A percentile compares a stretch with the other conserved stretches of the same genome.
phyloP scores from a whole-genome alignment of 92 coral and sea anemone species.

The Epizoanthus scotinus region DNA sequence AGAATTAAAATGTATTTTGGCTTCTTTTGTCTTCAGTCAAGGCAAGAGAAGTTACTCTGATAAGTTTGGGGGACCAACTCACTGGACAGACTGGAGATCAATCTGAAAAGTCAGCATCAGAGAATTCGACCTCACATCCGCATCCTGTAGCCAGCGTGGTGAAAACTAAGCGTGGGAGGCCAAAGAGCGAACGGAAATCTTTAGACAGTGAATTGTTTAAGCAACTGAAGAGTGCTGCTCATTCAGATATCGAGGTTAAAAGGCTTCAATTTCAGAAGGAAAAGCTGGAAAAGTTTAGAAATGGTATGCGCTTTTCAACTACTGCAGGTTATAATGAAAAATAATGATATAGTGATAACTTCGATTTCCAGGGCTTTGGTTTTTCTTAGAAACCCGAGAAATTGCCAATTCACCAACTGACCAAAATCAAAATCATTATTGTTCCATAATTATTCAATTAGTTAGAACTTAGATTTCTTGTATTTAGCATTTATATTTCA shows the following conservation, averaged over 20 bases:
- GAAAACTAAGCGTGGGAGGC: conserved; percentile 45
- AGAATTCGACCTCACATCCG: too few species aligned
- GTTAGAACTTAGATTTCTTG: too few species aligned
- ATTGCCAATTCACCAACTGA: too few species aligned
- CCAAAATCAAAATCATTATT: too few species aligned
- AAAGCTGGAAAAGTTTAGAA: conserved; percentile 39
- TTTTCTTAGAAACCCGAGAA: too few species aligned
- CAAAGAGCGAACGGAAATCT: conserved; percentile 45
- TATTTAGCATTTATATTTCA: too few species aligned
- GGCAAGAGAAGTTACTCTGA: conserved; percentile 23
- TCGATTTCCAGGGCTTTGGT: too few species aligned
- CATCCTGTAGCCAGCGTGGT: too few species aligned
- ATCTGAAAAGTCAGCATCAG: conserved; percentile 17
- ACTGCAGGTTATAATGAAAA: too few species aligned
- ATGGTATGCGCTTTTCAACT: conserved; percentile 40
- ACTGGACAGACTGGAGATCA: not conserved
- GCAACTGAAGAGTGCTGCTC: conserved; percentile 29
- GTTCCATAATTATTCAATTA: too few species aligned
- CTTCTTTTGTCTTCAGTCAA: conserved; percentile 12
- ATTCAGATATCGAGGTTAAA: conserved; percentile 36
- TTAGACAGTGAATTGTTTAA: conserved; percentile 47
- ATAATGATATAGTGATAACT: too few species aligned
- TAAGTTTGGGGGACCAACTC: conserved; percentile 21
- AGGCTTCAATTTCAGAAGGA: conserved; percentile 42
- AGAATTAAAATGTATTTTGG: conserved; percentile 14